These are phyloP conservation scores for Phocoena phocoena DNA, from an alignment of 2,113 vertebrate genomes.

Conservation along the genomic window DNA sequence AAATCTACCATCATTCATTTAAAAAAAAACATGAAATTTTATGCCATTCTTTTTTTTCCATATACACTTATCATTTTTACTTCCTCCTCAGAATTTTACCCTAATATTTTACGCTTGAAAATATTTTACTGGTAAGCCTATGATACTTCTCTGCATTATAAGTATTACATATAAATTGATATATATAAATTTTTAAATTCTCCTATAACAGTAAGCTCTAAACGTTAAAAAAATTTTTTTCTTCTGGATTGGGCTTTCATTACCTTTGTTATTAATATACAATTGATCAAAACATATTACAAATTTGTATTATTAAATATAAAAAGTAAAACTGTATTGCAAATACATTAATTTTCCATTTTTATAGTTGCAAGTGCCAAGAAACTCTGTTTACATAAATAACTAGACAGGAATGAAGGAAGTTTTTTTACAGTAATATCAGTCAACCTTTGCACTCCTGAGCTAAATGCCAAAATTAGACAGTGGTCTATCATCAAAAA, in stretches of 20 bases:
- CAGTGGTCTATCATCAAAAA: not conserved
- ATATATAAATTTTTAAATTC: conserved; percentile 22
- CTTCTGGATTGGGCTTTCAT: conserved; percentile 2
- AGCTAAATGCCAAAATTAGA: not conserved
- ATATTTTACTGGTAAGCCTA: not conserved
- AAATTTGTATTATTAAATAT: conserved; percentile 8
- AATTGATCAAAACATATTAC: not conserved
- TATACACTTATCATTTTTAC: not conserved
- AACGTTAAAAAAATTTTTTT: not conserved
- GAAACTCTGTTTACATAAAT: conserved; percentile 1
- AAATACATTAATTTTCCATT: conserved; percentile 28
- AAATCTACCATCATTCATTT: not conserved
- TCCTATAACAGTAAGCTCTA: not conserved
- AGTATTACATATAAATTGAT: not conserved
- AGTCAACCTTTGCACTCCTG: not conserved
- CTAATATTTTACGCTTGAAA: conserved; percentile 11
- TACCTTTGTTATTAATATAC: not conserved
- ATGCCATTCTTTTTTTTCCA: not conserved
- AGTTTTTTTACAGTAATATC: not conserved
- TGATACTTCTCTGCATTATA: not conserved
- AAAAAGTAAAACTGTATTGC: conserved; percentile 17
- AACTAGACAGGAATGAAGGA: conserved; percentile 14
- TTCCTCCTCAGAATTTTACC: conserved; percentile 13
- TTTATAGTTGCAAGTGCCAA: not conserved
- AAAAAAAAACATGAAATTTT: conserved; percentile 16